Evolutionary conservation across 2,113 vertebrate genomes (phyloP).

Genomic region (Panthera tigris): DNA sequence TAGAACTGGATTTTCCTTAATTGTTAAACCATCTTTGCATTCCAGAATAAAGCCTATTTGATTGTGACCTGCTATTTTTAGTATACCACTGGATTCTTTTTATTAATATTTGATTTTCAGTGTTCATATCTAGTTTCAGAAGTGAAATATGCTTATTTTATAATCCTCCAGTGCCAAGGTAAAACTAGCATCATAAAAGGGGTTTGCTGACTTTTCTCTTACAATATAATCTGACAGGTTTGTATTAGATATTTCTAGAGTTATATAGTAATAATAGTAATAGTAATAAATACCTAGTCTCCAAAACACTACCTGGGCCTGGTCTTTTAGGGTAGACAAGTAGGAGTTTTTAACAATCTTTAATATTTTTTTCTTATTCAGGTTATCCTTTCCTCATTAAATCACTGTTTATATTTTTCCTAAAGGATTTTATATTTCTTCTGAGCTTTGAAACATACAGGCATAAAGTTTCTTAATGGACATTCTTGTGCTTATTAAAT

Average conservation of each 20-base stretch:
- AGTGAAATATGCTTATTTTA: background rate
- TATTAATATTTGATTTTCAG: background rate
- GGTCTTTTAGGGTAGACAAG: background rate
- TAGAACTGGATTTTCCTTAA: background rate
- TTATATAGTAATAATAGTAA: background rate
- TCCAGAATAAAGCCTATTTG: background rate
- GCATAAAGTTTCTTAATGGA: background rate
- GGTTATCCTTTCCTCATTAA: background rate
- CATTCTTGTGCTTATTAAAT: background rate
- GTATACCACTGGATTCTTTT: background rate
- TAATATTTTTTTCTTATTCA: background rate
- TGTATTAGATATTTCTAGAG: background rate
- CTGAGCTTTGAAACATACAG: background rate
- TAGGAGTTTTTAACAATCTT: background rate
- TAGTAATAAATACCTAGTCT: background rate
- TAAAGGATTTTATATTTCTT: background rate
- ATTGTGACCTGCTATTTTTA: background rate
- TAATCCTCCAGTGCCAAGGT: background rate
- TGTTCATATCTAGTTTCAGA: background rate
- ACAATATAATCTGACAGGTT: background rate
- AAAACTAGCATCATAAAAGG: background rate
- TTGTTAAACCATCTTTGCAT: background rate
- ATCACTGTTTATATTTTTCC: background rate
- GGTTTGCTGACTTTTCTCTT: background rate
- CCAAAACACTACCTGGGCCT: background rate